Percentiles rank a stretch among this genome's conserved stretches.
Conservation (phyloP, 2,888 invertebrate species). For the Xanthostigma xanthostigma region DNA sequence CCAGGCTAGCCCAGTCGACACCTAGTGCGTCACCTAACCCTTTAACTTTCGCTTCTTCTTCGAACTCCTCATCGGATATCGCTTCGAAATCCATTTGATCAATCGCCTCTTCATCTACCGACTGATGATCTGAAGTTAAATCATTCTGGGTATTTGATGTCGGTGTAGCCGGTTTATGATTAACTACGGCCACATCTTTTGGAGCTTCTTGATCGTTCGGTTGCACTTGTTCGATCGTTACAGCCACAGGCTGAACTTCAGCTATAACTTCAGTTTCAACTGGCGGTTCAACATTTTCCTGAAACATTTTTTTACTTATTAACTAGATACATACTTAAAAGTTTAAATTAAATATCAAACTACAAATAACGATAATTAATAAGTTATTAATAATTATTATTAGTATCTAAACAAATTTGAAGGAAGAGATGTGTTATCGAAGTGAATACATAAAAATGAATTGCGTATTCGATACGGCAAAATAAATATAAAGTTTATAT, state of each 20-base stretch:
- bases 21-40: conserved; percentile 82
- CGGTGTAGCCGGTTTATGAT: too few relatives aligned
- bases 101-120: conserved; percentile 54
- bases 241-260: neutral
- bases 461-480: too few relatives aligned
- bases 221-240: too few relatives aligned
- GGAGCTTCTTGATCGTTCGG: too few relatives aligned
- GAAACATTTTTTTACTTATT: neutral
- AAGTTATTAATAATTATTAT: neutral
- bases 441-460: too few relatives aligned
- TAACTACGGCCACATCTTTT: too few relatives aligned
- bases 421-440: too few relatives aligned
- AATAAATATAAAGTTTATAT: too few relatives aligned
- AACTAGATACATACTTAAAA: neutral
- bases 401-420: neutral
- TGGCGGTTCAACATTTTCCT: neutral
- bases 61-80: conserved; percentile 79
- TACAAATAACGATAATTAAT: neutral
- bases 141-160: neutral
- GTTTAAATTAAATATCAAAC: conserved; percentile 3
- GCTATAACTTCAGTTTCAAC: conserved; percentile 4
- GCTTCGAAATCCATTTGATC: conserved; percentile 74
- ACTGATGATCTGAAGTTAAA: conserved; percentile 27
- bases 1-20: conserved; percentile 88
- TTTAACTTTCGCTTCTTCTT: conserved; percentile 59